Evolutionary conservation across 2,888 invertebrate species (phyloP), one percentile per base, ranked within the genome.

Genomic region (Eurytoma adleriae): DNA sequence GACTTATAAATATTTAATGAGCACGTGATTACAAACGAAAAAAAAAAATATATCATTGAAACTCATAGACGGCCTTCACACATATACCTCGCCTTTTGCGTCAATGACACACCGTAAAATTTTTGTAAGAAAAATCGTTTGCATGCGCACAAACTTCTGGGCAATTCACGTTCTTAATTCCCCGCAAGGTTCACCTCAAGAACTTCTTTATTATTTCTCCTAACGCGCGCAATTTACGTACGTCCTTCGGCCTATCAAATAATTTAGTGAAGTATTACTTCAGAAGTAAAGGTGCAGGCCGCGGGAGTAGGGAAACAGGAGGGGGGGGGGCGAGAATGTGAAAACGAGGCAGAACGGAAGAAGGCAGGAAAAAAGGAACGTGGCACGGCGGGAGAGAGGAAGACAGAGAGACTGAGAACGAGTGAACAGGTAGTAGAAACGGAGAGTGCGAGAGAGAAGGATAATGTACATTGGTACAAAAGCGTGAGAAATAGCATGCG

Each of bases 401-500:
- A 72, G 73, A 56, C 80, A 81, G 79, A 74, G 64, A n/a, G 56
- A 61, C n/a, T n/a, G n/a, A 18, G 50, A 56, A 10, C n/a, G n/a
- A 20, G 67, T 52, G 40, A 40, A 79, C 75, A 68, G 80, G 80
- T 76, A 40, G 40, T 40, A 72, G 68, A 80, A 62, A 76, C 40
- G 30, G 56, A 71, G 79, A 79, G 74, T 57, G 59, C 40, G 64
- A 59, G 68, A 68, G 52, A 71, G 72, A 67, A 48, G 20, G 78
- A 68, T 62, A 75, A 78, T 83, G 80, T 81, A 83, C 83, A 84
- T 82, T 81, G 80, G 81, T 80, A 82, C 79, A 76, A 81, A 82
- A 84, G 84, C 83, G 83, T 82, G 82, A 77, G 82, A 82, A 73
- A 83, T 83, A 40, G 70, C 74, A 76, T 78, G 75, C 75, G 78